phyloP scores from a whole-genome alignment of 2,113 vertebrate genomes.

The Eulemur rufifrons region DNA sequence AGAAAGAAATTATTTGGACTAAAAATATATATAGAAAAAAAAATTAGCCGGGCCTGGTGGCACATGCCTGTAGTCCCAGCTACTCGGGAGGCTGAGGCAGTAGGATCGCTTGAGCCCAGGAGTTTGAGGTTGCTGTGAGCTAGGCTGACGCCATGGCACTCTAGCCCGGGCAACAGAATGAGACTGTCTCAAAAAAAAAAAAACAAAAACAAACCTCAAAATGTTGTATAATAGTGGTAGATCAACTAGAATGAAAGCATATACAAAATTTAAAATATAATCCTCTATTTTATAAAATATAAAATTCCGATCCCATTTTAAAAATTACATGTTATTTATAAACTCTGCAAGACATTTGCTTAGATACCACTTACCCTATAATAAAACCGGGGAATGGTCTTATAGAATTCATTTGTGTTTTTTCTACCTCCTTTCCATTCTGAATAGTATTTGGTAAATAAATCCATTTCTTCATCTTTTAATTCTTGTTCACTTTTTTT shows the following conservation, averaged over 20 bases:
- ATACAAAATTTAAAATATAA: slow-evolving; percentile 27
- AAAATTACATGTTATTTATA: slow-evolving; percentile 35
- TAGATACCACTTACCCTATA: slow-evolving; percentile 89
- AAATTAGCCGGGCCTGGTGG: too few relatives aligned
- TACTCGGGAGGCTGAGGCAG: too few relatives aligned
- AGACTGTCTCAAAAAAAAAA: too few relatives aligned
- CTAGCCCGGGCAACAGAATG: too few relatives aligned
- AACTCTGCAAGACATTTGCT: slow-evolving; percentile 24
- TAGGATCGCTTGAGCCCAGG: too few relatives aligned
- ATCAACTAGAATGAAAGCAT: slow-evolving; percentile 1
- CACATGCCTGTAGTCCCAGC: too few relatives aligned
- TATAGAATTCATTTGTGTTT: slow-evolving; percentile 85
- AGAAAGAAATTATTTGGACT: too few relatives aligned
- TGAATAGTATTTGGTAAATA: slow-evolving; percentile 95
- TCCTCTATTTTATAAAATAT: slow-evolving; percentile 16
- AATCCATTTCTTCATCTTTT: slow-evolving; percentile 93
- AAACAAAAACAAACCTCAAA: not conserved
- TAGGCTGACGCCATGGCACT: too few relatives aligned
- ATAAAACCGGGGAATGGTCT: slow-evolving; percentile 95
- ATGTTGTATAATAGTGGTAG: slow-evolving; percentile 2
- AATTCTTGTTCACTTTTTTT: slow-evolving; percentile 91
- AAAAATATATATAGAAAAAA: too few relatives aligned
- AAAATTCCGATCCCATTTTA: not conserved
- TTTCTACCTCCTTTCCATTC: slow-evolving; percentile 94
- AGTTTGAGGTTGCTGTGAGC: too few relatives aligned